Evolutionary conservation across 2,113 vertebrate species (phyloP), one percentile per base, ranked within the genome.

Genomic region (Neopipo cinnamomea): DNA sequence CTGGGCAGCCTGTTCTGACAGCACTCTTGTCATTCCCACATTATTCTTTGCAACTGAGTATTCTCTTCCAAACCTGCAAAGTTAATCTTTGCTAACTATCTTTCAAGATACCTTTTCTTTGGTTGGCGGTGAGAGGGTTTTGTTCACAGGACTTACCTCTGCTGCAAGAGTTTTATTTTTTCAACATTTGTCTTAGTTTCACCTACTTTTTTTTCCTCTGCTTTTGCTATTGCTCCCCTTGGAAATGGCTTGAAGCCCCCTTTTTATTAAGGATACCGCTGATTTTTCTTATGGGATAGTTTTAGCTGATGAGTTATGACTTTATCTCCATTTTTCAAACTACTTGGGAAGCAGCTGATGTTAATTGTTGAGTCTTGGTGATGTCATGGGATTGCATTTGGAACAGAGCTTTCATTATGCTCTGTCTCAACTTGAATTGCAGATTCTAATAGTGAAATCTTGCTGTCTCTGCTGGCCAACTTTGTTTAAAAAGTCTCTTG

Each of bases 281-380:
- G 70, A 18, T 55, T 96, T 94, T 92, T 56, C 84, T 74, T 85
- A 47, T 16, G 35, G 39, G 61, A 78, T 91, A 68, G 46, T 30
- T 90, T 93, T 47, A 87, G 76, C 47, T 85, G 56, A 87, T 67
- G 89, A 95, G 30, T 93, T 95, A 52, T 17, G 31, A 78, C 77
- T 92, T 88, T 71, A 82, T 65, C 88, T 78, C 70, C 6, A 4
- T 91, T 91, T 91, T 74, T 65, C 14, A 81, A 87, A 92, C 86
- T 91, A 52, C 94, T 93, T 87, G 93, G 91, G 93, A 92, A 95
- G 84, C 83, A 92, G 91, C 94, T 96, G 95, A 93, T 87, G 80
- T 92, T 95, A 89, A 89, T 91, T 93, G 95, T 92, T 81, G 84
- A 81, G 65, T 89, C 91, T 85, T 81, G 4, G 37, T 96, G 95